Base-by-base conservation (phyloP, 2,888 invertebrate genomes). In the Lucinisca nassula region DNA sequence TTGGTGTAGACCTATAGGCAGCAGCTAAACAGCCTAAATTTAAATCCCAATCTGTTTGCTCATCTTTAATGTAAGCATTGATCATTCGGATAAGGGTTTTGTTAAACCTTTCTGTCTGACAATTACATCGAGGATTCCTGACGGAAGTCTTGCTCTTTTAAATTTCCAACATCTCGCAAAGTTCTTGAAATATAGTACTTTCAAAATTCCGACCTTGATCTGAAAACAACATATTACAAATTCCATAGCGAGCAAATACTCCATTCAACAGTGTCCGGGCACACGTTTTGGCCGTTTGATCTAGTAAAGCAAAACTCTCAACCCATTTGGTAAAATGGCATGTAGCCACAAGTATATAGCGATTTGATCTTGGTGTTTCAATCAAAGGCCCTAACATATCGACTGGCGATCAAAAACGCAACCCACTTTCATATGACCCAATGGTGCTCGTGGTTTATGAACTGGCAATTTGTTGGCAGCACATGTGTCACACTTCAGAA, bases 311-410 rank as follows among this genome's bases (percentile, higher is more conserved):
- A 37, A 85, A 82, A n/a, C 83, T 51, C 35, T 89, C 89, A 1
- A 79, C 81, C 90, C 90, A 90, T 67, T 83, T 91, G n/a, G 80
- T 80, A 51, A 92, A 91, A 77, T 88, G 67, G 51, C 91, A 90
- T 4, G 77, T 88, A 1, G 87, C 83, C 2, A 87, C 76, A 55
- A 92, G 73, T n/a, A 91, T 87, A 77, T 86, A 91, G 24, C 72
- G 49, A 58, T 91, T 92, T 24, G 79, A 83, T 14, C 82, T 76
- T 21, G 74, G 82, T 8, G 91, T 84, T 24, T 21, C 14, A 6
- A 86, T 88, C 12, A 91, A 72, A n/a, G 88, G 90, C 32, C 91
- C 90, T 32, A 91, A 38, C 12, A 88, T 32, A 78, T 91, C 90
- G 58, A 55, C 58, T 87, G n/a, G 17, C 88, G 51, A 35, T 91